Evolutionary conservation across 53 echinoderm and acorn worm genomes (phyloP), one percentile per base, ranked within the genome.

Genomic region (Patiria pectinifera): DNA sequence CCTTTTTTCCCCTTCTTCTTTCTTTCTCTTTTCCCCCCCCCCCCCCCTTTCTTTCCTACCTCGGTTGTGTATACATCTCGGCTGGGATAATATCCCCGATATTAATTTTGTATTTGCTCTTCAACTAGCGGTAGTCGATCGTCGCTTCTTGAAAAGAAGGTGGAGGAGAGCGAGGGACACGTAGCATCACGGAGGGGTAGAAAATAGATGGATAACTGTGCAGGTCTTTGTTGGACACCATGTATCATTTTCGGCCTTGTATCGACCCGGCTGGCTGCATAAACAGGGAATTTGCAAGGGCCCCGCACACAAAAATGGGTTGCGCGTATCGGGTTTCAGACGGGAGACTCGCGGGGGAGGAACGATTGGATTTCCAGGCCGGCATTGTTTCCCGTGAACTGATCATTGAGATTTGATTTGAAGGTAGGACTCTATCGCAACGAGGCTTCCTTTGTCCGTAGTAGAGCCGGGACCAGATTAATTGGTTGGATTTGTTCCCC

Each of bases 21-120:
- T 49, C 6, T 47, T 8, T 12, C 63, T 49, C 6, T 49, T 6
- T 49, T 53, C 53, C 53, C 8, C 2, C 53, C 8, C 6, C 16
- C 69, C 16, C 69, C 16, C 15, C 48, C 8, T 71, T 71, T 71
- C 35, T 74, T 14, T 74, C 21, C n/a, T 75, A 24, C 23, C 87
- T 76, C 49, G 61, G 88, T 60, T 76, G 77, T 88, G 61, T 88
- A 77, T 88, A 78, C 88, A 78, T 69, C 81, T 81, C 48, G 90
- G 77, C 90, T 80, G 90, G 77, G 90, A 69, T 90, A 90, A 90
- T 90, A 90, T 90, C 48, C 90, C 82, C 62, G 81, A 80, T 80
- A 81, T 90, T 90, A 80, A 90, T 90, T 90, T 90, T 90, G 22
- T 90, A 81, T 81, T 90, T 90, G 90, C 80, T 90, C 49, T 90